phyloP scores from a whole-genome alignment of 2,113 vertebrate species.

The cattle (Bos taurus) region DNA sequence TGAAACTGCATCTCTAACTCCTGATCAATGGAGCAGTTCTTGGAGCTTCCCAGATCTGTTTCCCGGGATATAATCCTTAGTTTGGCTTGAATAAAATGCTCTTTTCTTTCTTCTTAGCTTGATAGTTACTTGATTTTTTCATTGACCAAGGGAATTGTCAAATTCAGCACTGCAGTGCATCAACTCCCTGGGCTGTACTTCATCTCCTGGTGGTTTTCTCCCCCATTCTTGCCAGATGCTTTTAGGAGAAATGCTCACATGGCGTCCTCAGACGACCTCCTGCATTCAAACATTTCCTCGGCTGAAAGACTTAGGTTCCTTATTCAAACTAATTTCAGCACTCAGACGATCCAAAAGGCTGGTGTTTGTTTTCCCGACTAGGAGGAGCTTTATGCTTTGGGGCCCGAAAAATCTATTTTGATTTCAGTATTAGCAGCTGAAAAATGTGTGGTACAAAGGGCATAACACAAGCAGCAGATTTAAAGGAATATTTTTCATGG shows the following conservation, averaged over 20 bases:
- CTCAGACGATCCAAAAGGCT: constrained; percentile 36
- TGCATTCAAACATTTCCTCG: neutral
- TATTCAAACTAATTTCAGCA: constrained; percentile 37
- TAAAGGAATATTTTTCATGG: neutral
- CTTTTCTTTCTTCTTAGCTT: neutral
- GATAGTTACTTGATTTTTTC: neutral
- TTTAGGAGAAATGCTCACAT: neutral
- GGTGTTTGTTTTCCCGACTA: constrained; percentile 29
- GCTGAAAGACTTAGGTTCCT: neutral
- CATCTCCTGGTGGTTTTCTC: neutral
- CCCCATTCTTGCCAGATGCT: neutral
- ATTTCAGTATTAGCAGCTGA: constrained; percentile 10
- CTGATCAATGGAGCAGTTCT: neutral
- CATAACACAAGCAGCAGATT: constrained; percentile 14
- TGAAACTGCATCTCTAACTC: neutral
- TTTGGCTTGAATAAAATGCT: neutral
- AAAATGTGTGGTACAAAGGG: neutral
- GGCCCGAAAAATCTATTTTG: constrained; percentile 48
- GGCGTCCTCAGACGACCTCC: constrained; percentile 36
- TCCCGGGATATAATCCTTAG: neutral
- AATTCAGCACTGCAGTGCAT: neutral
- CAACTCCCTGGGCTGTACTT: neutral
- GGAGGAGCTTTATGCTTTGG: constrained; percentile 22
- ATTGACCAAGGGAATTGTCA: neutral
- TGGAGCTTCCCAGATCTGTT: neutral